Percentiles rank a stretch among this genome's conserved stretches.
phyloP scores from a whole-genome alignment of 2,113 vertebrate species.

The Triplophysa siluroides region DNA sequence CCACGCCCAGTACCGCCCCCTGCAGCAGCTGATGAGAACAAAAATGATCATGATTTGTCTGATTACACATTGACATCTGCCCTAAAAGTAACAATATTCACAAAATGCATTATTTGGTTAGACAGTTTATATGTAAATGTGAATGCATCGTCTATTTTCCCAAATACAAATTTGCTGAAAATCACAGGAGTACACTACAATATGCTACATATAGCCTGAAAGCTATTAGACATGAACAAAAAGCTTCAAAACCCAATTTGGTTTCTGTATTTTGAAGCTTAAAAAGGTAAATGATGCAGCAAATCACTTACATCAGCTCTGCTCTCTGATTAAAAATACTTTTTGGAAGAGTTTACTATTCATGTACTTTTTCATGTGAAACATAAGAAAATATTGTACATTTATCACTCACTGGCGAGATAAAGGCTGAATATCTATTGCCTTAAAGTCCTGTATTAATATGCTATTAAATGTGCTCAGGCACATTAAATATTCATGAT shows the following conservation, averaged over 20 bases:
- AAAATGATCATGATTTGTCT: neutral
- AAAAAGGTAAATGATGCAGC: neutral
- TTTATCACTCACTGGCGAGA: neutral
- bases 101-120: too few relatives aligned
- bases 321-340: neutral
- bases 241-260: too few relatives aligned
- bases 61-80: neutral
- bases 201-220: too few relatives aligned
- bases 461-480: neutral
- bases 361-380: neutral
- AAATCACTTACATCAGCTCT: neutral
- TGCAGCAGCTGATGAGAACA: slow-evolving; percentile 62
- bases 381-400: too few relatives aligned
- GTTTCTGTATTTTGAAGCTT: too few relatives aligned
- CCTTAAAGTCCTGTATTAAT: neutral
- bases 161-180: too few relatives aligned
- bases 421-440: neutral
- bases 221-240: too few relatives aligned
- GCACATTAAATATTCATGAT: slow-evolving; percentile 12
- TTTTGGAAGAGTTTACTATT: neutral
- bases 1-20: slow-evolving; percentile 71
- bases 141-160: too few relatives aligned
- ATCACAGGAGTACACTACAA: too few relatives aligned
- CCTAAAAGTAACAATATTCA: too few relatives aligned
- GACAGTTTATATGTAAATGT: too few relatives aligned